Conservation (phyloP, 1,140 invertebrate species). For the Micrasema minimum region DNA sequence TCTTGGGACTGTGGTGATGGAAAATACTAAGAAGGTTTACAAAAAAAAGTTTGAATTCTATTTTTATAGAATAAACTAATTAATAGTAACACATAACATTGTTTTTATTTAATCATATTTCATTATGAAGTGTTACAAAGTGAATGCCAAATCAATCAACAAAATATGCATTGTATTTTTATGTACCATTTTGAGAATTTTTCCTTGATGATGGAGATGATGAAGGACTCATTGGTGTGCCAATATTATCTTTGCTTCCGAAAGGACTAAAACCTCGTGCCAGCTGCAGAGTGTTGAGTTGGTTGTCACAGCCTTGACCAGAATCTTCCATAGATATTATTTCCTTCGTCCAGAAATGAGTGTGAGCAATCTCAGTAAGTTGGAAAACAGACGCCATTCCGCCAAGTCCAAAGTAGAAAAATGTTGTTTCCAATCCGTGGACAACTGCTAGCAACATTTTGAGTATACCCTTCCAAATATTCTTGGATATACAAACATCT, state of each 20-base stretch:
- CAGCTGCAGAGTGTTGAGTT: slow-evolving; percentile 46
- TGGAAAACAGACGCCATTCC: slow-evolving; percentile 98
- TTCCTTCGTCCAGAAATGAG: slow-evolving; percentile 97
- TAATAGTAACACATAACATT: no score
- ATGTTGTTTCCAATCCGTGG: slow-evolving; percentile 91
- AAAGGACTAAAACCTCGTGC: slow-evolving; percentile 76
- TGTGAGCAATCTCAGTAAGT: slow-evolving; percentile 97
- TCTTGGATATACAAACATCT: slow-evolving; percentile 91
- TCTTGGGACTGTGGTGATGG: no score
- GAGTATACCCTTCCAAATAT: slow-evolving; percentile 96
- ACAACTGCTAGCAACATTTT: slow-evolving; percentile 91
- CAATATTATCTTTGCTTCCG: slow-evolving; percentile 81
- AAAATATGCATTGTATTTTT: no score
- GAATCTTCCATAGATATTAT: slow-evolving; percentile 51
- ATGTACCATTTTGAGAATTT: slow-evolving; percentile 62
- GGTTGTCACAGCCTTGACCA: slow-evolving; percentile 39
- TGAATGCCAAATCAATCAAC: no score
- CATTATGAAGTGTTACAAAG: no score
- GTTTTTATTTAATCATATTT: no score
- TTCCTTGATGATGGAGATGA: slow-evolving; percentile 63
- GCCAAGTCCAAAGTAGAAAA: slow-evolving; percentile 91
- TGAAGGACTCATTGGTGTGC: slow-evolving; percentile 66
- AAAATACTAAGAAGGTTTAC: no score
- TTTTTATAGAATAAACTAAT: no score
- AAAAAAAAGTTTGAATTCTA: no score